Base-by-base conservation (phyloP, 2,888 invertebrate genomes). In the Tanypteryx hageni region DNA sequence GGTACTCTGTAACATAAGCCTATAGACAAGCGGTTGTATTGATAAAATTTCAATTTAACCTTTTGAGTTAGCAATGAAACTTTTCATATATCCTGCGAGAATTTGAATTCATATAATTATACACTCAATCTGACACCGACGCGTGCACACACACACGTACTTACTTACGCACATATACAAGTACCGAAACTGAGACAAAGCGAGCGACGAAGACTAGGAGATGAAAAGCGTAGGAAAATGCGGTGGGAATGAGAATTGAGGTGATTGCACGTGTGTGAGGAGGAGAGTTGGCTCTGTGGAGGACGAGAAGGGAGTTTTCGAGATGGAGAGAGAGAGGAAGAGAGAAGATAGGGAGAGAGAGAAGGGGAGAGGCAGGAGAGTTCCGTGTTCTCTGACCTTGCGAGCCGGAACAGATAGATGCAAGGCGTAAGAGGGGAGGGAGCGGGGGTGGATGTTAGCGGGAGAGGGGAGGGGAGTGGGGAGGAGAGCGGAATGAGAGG, bases 371-470 rank as follows among this genome's bases (percentile, higher is more conserved):
- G 61, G 89, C 61, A 27, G 64, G n/a, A 31, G 89, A 89, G 89
- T 89, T 89, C 89, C 89, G 89, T 89, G 89, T 89, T 89, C 89
- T 89, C 64, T 89, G 89, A 89, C 89, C 89, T 89, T 89, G 89
- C 64, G 89, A 89, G 89, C 89, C 89, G 89, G 89, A 89, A 89
- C 89, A 89, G 89, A 64, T 61, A 61, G 86, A 56, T 22, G 31
- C 59, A 86, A 61, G 61, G 61, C 57, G 84, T n/a, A n/a, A n/a
- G n/a, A 85, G 59, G 61, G 86, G 10, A 22, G 61, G 61, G 61
- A 59, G 9, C 61, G 56, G 89, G 13, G 83, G 31, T 14, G 31
- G 82, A 82, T 44, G 44, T 8, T 16, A 31, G 83, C 10, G 16
- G 64, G 44, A 31, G 59, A 44, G 64, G 64, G 44, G 64, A 27